Base-by-base conservation (phyloP, 2,113 vertebrate genomes). In the Colaptes auratus region DNA sequence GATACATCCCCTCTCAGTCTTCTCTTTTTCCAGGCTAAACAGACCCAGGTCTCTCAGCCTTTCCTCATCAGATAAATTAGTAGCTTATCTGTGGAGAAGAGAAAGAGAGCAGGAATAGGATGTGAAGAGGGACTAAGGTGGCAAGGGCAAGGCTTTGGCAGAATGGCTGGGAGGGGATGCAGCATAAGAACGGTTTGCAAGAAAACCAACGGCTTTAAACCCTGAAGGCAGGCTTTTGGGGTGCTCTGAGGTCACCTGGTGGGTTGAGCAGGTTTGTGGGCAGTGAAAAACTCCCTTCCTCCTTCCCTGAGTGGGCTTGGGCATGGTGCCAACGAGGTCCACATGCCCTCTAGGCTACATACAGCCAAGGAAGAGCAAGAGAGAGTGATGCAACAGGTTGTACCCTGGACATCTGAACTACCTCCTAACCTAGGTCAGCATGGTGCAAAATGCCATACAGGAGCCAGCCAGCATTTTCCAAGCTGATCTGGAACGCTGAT, bases 301-400 rank as follows among this genome's bases (percentile, higher is more conserved):
- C 27, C 60, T 70, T 33, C 59, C 31, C 59, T 13, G 3, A 7
- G 12, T 76, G 25, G 48, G 25, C 33, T 53, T 48, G 46, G 84
- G 31, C 0, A 1, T 7, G 3, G 33, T 21, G 28, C 66, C 2
- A 4, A 25, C 52, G 82, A 15, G 18, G 4, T 42, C 27, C 13
- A 1, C 2, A 1, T 35, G 36, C 76, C 39, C 46, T 60, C 55
- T 13, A 35, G 35, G 19, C 39, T 55, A n/a, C 0, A 0, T 6
- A 30, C 20, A 74, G 64, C 30, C 42, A 50, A 61, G 44, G 50
- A 83, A 19, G 15, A 3, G 6, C 10, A 39, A 46, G 52, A 73
- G 18, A 88, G 21, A 39, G 53, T 28, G 24, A 63, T 46, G 31
- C 33, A 89, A 28, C 13, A 36, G 19, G 33, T 42, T 70, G 31